Conservation (phyloP, 2,113 vertebrate genomes). For the Cyprinodon brontotheroides region DNA sequence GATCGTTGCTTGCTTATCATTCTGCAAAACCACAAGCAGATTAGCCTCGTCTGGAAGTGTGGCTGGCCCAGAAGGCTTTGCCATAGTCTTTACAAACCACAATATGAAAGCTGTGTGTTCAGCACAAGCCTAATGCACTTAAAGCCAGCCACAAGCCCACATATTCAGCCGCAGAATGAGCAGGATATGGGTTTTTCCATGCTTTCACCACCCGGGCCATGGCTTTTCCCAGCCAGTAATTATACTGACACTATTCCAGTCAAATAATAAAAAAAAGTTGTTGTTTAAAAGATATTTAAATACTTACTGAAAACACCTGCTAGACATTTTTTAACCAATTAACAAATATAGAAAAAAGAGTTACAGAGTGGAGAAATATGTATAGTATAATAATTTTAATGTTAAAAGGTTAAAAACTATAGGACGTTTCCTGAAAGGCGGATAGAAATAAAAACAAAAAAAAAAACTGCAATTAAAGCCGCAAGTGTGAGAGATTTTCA, state of each 20-base stretch:
- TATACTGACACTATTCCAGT: constrained; percentile 53
- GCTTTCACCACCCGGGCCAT: constrained; percentile 83
- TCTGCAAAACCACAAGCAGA: constrained; percentile 65
- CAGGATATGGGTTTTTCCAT: constrained; percentile 91
- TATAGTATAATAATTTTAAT: background rate
- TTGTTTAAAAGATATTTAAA: background rate
- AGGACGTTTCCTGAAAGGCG: background rate
- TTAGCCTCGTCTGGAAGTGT: constrained; percentile 67
- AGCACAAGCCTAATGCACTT: constrained; percentile 77
- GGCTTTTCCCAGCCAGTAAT: constrained; percentile 86
- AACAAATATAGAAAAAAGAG: background rate
- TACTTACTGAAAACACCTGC: background rate
- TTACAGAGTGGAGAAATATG: background rate
- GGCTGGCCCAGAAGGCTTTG: constrained; percentile 75
- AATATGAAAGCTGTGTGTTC: constrained; percentile 82
- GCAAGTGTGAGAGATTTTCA: constrained; percentile 42
- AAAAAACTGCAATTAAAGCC: constrained; percentile 32
- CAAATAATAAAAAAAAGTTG: constrained; percentile 31
- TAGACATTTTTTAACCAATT: background rate
- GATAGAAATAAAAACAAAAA: constrained; percentile 15
- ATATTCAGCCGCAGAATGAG: constrained; percentile 74
- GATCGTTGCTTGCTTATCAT: constrained; percentile 59
- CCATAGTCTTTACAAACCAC: constrained; percentile 77
- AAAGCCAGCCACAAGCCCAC: constrained; percentile 79
- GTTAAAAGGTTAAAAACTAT: background rate